Base-by-base conservation (phyloP, 1,140 invertebrate genomes). In the Bombus soroeensis region DNA sequence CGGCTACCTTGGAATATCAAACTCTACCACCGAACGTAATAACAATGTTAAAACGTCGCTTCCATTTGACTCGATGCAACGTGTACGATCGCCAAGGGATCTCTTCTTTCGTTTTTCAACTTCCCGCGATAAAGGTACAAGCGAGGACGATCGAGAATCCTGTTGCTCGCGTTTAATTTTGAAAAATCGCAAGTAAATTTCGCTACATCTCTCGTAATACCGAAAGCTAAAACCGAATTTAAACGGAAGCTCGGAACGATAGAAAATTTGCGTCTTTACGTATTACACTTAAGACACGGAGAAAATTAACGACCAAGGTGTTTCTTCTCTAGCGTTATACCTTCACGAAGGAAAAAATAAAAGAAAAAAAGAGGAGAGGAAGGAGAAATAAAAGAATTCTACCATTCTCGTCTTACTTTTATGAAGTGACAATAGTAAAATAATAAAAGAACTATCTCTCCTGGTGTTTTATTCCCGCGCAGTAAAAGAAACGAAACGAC, bases 401-500 rank as follows among this genome's bases (percentile, higher is more conserved):
- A 22, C n/a, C n/a, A 32, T 78, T 22, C n/a, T 9, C 39, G n/a
- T 34, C n/a, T 66, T 66, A 66, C 62, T 66, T 43, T 78, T 78
- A 66, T 66, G 39, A 78, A 78, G 76, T 64, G 39, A 78, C 59
- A 78, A 78, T 41, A 66, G 39, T 34, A 32, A 78, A 43, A 66
- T 66, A 78, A 78, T 78, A 41, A 78, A 78, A 66, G n/a, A 43
- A 66, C 22, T 34, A 32, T 78, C 59, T 64, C 39, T 28, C 3
- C n/a, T 39, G 37, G n/a, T 57, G 41, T 78, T 78, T 78, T 43
- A 78, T 57, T 66, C 18, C 1, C 2, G 10, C 18, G 37, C 57
- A 34, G 28, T 66, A 78, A 78, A 66, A 66, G n/a, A 25, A 34
- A 57, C 25, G 62, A 43, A 78, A 43, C 34, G 37, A 41, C 25